phyloP scores from a whole-genome alignment of 1,140 invertebrate genomes.

The Oedothorax gibbosus region DNA sequence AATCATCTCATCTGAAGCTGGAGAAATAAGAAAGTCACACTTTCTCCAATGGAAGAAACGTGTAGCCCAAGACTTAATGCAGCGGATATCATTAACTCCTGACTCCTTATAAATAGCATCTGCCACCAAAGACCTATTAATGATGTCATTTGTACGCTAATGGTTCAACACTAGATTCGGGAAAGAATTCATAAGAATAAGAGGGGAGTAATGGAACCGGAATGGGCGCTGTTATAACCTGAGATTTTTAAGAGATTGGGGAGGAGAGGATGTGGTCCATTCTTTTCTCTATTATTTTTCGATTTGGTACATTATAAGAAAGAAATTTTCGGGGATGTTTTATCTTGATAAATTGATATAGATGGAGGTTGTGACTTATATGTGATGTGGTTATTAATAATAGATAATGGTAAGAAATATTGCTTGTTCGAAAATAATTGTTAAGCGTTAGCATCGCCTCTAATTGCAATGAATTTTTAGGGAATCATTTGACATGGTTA shows the following conservation, averaged over 20 bases:
- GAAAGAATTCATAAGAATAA: neutral
- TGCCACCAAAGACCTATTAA: slow-evolving; percentile 22
- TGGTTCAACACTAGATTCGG: slow-evolving; percentile 12
- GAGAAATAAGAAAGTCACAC: slow-evolving; percentile 1
- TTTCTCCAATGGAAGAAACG: slow-evolving; percentile 1
- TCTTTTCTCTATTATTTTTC: neutral
- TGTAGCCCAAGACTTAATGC: slow-evolving; percentile 20
- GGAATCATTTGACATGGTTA: too few species aligned
- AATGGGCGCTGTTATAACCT: slow-evolving; percentile 4
- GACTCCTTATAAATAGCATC: slow-evolving; percentile 30
- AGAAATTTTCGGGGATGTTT: too few species aligned
- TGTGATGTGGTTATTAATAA: too few species aligned
- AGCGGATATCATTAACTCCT: slow-evolving; percentile 50
- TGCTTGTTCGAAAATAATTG: too few species aligned
- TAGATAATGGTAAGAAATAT: too few species aligned
- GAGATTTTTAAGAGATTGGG: neutral
- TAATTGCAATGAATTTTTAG: too few species aligned
- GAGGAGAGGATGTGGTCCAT: neutral
- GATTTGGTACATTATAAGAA: too few species aligned
- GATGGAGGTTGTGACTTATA: too few species aligned
- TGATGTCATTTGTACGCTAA: slow-evolving; percentile 52
- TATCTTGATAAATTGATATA: too few species aligned
- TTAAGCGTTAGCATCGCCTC: too few species aligned
- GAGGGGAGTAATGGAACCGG: neutral
- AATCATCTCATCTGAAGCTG: neutral